Evolutionary conservation across 2,888 invertebrate genomes (phyloP), one percentile per base, ranked within the genome.

Genomic region (Diabrotica balteata): DNA sequence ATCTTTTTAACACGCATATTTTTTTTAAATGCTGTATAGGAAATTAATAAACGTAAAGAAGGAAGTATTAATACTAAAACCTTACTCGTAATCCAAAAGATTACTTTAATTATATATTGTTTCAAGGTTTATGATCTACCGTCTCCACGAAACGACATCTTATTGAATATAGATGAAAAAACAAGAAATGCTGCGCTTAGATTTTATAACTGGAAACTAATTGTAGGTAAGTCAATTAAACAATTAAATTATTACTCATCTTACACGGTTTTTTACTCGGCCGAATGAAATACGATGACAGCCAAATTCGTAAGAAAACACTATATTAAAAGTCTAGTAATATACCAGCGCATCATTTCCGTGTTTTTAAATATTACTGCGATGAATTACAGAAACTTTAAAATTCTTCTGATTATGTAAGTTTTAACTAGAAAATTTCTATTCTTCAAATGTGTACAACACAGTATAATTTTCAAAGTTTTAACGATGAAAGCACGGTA

Each of bases 111-210:
- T 59, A 47, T 10, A 59, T 17, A 42, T 63, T 55, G 7, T 47
- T 57, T 64, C 58, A 51, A 78, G 78, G 78, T 87, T 6, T 85
- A 85, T 76, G 85, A 86, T 75, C 78, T 86, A 67, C 84, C 85
- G 6, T 87, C 88, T 0, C 85, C 87, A 0, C 83, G 93, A 17
- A 86, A 87, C 11, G 90, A 91, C 71, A 85, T 93, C 11, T 83
- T 94, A 7, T 87, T 92, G 72, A 91, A 91, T 79, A 90, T 94
- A 67, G 92, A 94, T 77, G 89, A 90, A 74, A 83, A 80, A 71
- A 84, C 84, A 22, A 81, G 86, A 62, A 83, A 85, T 77, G 81
- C 85, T 47, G 86, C 83, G 59, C 74, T 86, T 53, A 75, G 85
- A 75, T 79, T 82, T 73, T 83, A 85, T 70, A 84, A 85, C 71